These are phyloP conservation scores for Cetonia aurata DNA, from an alignment of 2,888 invertebrate genomes.

Conservation along the genomic window DNA sequence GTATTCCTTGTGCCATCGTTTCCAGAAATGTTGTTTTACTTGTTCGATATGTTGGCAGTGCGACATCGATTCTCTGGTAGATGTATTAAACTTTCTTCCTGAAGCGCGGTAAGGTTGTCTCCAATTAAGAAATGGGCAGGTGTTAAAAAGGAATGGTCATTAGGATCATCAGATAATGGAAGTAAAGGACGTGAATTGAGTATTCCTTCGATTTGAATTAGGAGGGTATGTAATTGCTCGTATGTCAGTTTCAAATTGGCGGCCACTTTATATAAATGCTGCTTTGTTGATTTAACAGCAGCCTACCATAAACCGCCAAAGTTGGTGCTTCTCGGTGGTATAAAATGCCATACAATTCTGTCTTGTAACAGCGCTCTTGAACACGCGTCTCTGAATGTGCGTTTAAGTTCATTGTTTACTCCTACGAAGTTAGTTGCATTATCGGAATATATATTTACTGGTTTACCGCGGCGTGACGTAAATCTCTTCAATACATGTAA, in stretches of 20 bases:
- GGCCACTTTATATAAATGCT: slow-evolving; percentile 6
- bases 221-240: slow-evolving; percentile 3
- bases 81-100: not conserved
- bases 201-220: slow-evolving; percentile 4
- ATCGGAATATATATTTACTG: slow-evolving; percentile 48
- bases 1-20: too few species aligned
- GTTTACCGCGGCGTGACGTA: slow-evolving; percentile 12
- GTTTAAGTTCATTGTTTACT: too few species aligned
- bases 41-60: not conserved
- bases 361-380: too few species aligned
- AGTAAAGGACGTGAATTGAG: slow-evolving; percentile 25
- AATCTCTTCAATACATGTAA: slow-evolving; percentile 7
- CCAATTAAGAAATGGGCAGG: slow-evolving; percentile 27
- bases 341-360: too few species aligned
- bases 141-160: not conserved
- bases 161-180: slow-evolving; percentile 23
- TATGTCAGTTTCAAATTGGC: slow-evolving; percentile 8
- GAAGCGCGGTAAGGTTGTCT: not conserved
- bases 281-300: slow-evolving; percentile 17
- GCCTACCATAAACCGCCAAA: slow-evolving; percentile 7
- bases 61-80: not conserved
- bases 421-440: too few species aligned
- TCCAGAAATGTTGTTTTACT: not conserved
- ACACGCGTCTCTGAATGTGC: too few species aligned
- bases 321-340: slow-evolving; percentile 46